Conservation (phyloP, 2,797 vertebrate genomes). For the Sebastes ruberrimus region DNA sequence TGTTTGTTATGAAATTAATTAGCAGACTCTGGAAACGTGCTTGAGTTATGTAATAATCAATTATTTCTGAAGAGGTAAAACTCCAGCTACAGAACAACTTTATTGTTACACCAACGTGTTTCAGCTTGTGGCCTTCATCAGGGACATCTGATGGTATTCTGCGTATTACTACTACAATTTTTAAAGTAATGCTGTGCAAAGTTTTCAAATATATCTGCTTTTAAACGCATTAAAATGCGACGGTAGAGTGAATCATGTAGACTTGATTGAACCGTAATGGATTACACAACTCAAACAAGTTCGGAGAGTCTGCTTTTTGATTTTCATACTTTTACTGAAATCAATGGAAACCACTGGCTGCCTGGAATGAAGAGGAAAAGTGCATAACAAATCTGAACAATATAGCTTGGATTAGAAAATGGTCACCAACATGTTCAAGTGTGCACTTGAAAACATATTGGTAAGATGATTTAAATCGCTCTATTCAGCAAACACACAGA, state of each 20-base stretch:
- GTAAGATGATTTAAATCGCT: background rate
- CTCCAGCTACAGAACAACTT: background rate
- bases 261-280: background rate
- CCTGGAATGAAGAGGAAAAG: background rate
- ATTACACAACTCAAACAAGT: background rate
- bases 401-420: background rate
- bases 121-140: background rate
- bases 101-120: background rate
- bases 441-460: background rate
- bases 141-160: background rate
- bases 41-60: background rate
- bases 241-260: background rate
- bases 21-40: background rate
- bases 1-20: background rate
- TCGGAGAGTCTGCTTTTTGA: background rate
- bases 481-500: background rate
- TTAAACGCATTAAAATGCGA: background rate
- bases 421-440: background rate
- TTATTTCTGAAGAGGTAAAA: background rate
- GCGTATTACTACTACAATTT: background rate
- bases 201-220: slow-evolving; percentile 1
- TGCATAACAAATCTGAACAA: background rate
- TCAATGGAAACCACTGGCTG: background rate
- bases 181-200: background rate
- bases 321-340: background rate